phyloP scores from a whole-genome alignment of 2,113 vertebrate genomes.

The Platysternon megacephalum region DNA sequence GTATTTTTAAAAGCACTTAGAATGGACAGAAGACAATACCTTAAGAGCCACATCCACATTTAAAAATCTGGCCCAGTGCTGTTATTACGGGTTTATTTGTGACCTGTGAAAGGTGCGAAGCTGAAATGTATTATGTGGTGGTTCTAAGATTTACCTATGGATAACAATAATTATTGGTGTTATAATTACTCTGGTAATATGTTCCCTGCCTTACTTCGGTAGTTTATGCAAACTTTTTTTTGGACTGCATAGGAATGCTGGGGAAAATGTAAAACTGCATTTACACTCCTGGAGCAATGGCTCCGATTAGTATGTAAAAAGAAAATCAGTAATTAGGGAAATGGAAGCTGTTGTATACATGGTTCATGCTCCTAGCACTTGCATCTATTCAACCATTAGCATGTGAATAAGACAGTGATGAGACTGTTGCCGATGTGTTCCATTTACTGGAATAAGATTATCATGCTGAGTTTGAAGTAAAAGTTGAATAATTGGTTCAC shows the following conservation, averaged over 20 bases:
- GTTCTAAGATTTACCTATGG: neutral
- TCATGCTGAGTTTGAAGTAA: neutral
- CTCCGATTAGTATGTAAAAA: neutral
- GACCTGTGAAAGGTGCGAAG: fast-evolving
- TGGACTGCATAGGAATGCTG: neutral
- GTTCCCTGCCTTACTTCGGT: neutral
- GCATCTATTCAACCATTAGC: neutral
- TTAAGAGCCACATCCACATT: neutral
- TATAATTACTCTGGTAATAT: neutral
- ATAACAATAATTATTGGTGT: neutral
- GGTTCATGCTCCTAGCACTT: neutral
- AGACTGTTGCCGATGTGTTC: neutral
- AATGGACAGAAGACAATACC: neutral
- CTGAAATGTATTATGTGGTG: neutral
- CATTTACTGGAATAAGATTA: neutral
- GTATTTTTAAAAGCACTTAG: neutral
- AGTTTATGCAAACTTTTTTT: neutral
- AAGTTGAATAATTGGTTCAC: neutral
- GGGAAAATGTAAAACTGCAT: neutral
- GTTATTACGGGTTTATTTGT: neutral
- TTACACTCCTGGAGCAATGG: neutral
- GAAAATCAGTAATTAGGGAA: neutral
- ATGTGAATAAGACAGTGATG: slow-evolving; percentile 9
- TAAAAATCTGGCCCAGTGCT: neutral
- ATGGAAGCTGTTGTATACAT: neutral